Evolutionary conservation across 1,140 invertebrate species (phyloP), one percentile per base, ranked within the genome.

Genomic region (Capitella teleta): DNA sequence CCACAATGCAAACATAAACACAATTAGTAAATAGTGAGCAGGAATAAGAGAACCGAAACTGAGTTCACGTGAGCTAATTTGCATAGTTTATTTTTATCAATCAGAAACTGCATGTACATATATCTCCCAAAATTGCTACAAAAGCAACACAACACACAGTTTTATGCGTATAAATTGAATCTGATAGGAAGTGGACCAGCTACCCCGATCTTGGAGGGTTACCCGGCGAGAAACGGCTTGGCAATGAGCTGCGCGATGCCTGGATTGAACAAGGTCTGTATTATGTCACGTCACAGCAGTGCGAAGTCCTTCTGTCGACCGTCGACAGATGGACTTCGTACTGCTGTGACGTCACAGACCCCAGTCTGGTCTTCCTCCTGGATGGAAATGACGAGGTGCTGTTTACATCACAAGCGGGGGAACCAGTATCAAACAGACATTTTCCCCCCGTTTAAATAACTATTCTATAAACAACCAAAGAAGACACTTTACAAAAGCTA

Each of bases 381-480:
- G 14, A 36, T 16, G 42, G 28, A 41, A 43, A 41, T 8, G 52
- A 44, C n/a, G 14, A 28, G 19, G 30, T 36, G 6, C 8, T 50
- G 14, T 43, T 32, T 47, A 51, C 47, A 25, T 43, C 45, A 16
- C 47, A 49, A 25, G 19, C 56, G 12, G 48, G 42, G 14, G 64
- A 67, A 43, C 53, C 58, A 5, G 58, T 66, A 66, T 34, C 52
- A 60, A 14, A 51, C 55, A 6, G 55, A 59, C 26, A 60, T 67
- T 2, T 59, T 70, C 1, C 59, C 61, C 1, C 67, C 66, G 4
- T 70, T 66, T 38, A 66, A 66, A n/a, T n/a, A n/a, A n/a, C n/a
- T n/a, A n/a, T n/a, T n/a, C n/a, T n/a, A n/a, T n/a, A n/a, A n/a
- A n/a, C n/a, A n/a, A n/a, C n/a, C n/a, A n/a, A n/a, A n/a, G n/a